phyloP scores from a whole-genome alignment of 2,797 vertebrate genomes.

The Neopelma chrysocephalum region DNA sequence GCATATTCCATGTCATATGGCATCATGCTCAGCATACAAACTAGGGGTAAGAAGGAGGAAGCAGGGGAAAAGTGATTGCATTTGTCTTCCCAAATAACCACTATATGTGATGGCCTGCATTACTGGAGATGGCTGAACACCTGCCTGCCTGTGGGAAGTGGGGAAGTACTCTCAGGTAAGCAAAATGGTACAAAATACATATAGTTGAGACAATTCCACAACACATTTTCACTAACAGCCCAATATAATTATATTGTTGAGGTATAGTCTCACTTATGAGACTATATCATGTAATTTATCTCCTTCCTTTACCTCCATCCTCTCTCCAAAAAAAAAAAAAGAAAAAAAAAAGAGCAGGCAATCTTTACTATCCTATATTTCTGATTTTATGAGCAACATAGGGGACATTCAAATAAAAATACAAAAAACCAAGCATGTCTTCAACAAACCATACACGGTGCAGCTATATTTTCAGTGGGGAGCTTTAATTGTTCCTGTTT shows the following conservation, averaged over 20 bases:
- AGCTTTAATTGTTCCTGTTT: conserved; percentile 37
- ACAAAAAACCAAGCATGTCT: neutral
- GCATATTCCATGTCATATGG: neutral
- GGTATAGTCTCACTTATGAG: neutral
- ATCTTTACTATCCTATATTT: conserved; percentile 19
- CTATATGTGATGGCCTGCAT: neutral
- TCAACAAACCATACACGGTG: neutral
- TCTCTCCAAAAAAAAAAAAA: neutral
- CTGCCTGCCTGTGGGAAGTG: neutral
- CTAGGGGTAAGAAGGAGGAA: neutral
- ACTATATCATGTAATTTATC: too few species aligned
- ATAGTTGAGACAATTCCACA: neutral
- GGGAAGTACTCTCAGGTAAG: neutral
- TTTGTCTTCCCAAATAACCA: neutral
- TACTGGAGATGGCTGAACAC: neutral
- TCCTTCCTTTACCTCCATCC: neutral
- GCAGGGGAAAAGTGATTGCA: fast-evolving
- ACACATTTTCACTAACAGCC: neutral
- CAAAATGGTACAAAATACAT: neutral
- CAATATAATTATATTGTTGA: neutral
- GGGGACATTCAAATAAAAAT: neutral
- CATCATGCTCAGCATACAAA: fast-evolving
- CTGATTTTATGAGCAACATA: conserved; percentile 5
- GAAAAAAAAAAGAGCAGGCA: neutral
- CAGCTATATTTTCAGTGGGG: neutral